Percentiles rank a stretch among this genome's conserved stretches.
phyloP scores from a whole-genome alignment of 2,113 vertebrate genomes.

The Smithornis capensis region DNA sequence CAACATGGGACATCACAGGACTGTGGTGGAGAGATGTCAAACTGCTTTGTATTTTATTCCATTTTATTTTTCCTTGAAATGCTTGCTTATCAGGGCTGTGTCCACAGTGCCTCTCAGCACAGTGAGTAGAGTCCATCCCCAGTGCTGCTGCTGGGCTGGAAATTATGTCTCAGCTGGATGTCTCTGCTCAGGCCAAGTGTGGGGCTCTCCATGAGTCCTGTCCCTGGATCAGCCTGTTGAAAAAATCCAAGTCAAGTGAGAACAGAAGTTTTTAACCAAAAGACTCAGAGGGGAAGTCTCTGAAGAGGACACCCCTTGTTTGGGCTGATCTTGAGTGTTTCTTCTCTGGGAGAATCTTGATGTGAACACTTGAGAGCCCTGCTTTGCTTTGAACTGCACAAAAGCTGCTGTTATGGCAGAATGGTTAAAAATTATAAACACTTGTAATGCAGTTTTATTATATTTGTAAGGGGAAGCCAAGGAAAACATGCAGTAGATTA shows the following conservation, averaged over 20 bases:
- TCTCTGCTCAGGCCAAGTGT: not conserved
- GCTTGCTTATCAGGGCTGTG: not conserved
- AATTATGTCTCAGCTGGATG: constrained; percentile 22
- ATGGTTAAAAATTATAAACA: not conserved
- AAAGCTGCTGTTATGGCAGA: not conserved
- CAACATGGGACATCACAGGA: not conserved
- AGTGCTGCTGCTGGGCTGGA: not conserved
- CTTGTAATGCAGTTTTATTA: not conserved
- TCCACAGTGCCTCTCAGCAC: not conserved
- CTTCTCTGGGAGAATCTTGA: not conserved
- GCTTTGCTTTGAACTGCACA: not conserved
- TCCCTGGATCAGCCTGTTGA: not conserved
- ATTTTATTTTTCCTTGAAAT: not conserved
- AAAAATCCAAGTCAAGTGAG: not conserved
- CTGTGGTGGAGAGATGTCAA: not conserved
- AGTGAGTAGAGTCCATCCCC: not conserved
- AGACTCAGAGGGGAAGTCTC: not conserved
- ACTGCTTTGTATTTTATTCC: not conserved
- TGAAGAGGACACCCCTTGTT: not conserved
- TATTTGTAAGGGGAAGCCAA: not conserved
- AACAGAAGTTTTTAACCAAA: not conserved
- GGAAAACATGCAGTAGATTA: not conserved
- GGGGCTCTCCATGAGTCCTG: not conserved
- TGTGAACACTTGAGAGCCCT: no score
- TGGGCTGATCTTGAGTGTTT: not conserved